Evolutionary conservation across 1,140 invertebrate genomes (phyloP).

Genomic region (Galleria mellonella): DNA sequence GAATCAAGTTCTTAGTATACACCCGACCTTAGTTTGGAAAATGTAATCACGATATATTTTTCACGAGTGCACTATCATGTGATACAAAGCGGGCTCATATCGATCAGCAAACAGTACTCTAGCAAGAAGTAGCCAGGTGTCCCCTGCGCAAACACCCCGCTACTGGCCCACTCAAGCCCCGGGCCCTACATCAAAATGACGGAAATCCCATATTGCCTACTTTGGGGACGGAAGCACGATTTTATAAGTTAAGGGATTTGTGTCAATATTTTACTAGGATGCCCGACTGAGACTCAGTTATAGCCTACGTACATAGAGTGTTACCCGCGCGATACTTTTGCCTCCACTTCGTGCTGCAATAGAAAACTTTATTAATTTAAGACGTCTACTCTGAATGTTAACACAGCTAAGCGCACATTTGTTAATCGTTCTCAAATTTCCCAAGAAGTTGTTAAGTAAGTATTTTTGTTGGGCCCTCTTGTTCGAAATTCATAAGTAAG

Average conservation of each 20-base stretch:
- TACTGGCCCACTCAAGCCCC: not conserved
- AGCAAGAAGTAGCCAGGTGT: conserved; percentile 44
- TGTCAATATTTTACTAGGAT: conserved; percentile 73
- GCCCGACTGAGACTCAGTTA: conserved; percentile 8
- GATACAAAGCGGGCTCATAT: conserved; percentile 43
- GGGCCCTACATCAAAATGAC: conserved; percentile 67
- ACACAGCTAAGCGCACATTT: no score
- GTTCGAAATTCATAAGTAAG: conserved; percentile 49
- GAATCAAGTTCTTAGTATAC: no score
- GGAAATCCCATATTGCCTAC: conserved; percentile 70
- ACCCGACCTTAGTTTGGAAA: not conserved
- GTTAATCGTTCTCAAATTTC: conserved; percentile 40
- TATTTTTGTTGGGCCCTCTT: conserved; percentile 51
- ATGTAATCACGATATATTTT: conserved; percentile 18
- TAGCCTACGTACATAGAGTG: no score
- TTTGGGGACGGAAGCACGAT: conserved; percentile 60
- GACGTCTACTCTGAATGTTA: conserved; percentile 1
- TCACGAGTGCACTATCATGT: conserved; percentile 35
- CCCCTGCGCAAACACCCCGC: conserved; percentile 13
- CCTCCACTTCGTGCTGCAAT: conserved; percentile 8
- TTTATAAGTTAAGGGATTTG: conserved; percentile 73
- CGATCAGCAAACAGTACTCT: conserved; percentile 53
- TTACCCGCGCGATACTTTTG: not conserved
- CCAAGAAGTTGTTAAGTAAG: conserved; percentile 46
- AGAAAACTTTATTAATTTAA: conserved; percentile 56